Evolutionary conservation across 2,888 invertebrate species (phyloP), one percentile per base, ranked within the genome.

Genomic region (Drosophila rellima): DNA sequence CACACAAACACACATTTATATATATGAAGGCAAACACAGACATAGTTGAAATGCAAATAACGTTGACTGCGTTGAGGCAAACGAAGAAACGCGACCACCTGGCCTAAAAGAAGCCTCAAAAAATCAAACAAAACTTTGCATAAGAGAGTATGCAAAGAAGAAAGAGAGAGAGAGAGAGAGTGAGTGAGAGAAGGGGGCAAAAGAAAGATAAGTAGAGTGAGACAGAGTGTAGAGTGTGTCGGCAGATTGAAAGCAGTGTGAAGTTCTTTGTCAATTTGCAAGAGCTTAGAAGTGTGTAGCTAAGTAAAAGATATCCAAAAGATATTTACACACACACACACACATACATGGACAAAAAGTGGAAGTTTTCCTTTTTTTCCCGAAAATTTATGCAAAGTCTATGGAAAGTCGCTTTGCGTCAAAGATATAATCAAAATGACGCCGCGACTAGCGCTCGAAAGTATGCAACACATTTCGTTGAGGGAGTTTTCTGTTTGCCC

Each of bases 11-110:
- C 52, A 60, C 47, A 37, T 60, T 45, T 5, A 39, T 54, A 57
- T 47, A 55, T 45, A 52, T 37, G 59, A 51, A 61, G 65, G 59
- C 74, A 73, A 73, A 59, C 70, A 73, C 70, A 77, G 69, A 74
- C 69, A 84, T 85, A 88, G 89, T 86, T 82, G 79, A 81, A 80
- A 87, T 88, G 88, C 89, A 89, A 88, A 89, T 89, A 87, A 71
- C 54, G 77, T 39, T 66, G 61, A 76, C 74, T 80, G 71, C 64
- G 26, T 26, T 26, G 78, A 80, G 72, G 77, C 86, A 76, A 67
- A 74, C 67, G 69, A 69, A 72, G 72, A 55, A 44, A 44, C 33
- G 51, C 63, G 72, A 70, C 71, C 83, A 76, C 80, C 73, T 73
- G 66, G 52, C 70, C 72, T 64, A 81, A 79, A 72, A 65, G 85